Conservation (phyloP, 2,888 invertebrate genomes). For the Tortrix viridana region DNA sequence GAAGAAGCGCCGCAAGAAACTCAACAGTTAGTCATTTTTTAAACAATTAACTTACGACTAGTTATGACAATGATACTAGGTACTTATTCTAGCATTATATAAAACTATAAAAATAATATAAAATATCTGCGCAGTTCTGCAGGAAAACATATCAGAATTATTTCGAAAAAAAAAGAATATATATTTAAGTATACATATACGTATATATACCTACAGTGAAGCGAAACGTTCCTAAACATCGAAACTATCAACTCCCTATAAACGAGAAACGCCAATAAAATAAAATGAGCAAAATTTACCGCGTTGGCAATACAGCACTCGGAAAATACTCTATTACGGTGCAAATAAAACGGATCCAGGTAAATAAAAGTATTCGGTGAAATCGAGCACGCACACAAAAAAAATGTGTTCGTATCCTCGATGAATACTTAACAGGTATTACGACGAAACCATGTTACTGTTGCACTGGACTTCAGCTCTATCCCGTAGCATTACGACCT, state of each 20-base stretch:
- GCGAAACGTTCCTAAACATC: background rate
- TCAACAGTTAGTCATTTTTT: too few relatives aligned
- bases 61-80: too few relatives aligned
- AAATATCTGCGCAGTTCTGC: too few relatives aligned
- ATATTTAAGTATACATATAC: too few relatives aligned
- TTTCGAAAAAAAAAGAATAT: too few relatives aligned
- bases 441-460: conserved; percentile 15
- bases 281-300: conserved; percentile 3
- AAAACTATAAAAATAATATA: too few relatives aligned
- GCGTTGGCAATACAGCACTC: conserved; percentile 14
- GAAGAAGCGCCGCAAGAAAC: too few relatives aligned
- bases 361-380: conserved; percentile 47
- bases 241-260: conserved; percentile 8
- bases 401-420: conserved; percentile 48
- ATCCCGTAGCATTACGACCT: background rate
- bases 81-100: too few relatives aligned
- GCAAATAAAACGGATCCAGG: conserved; percentile 37
- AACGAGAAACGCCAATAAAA: background rate
- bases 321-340: conserved; percentile 33
- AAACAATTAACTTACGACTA: too few relatives aligned
- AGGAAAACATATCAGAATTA: too few relatives aligned
- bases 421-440: conserved; percentile 52
- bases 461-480: conserved; percentile 4
- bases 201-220: too few relatives aligned
- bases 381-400: conserved; percentile 48